A percentile compares a stretch with the other conserved stretches of the same genome.
Conservation (phyloP, 2,888 invertebrate genomes). For the Hybos culiciformis region DNA sequence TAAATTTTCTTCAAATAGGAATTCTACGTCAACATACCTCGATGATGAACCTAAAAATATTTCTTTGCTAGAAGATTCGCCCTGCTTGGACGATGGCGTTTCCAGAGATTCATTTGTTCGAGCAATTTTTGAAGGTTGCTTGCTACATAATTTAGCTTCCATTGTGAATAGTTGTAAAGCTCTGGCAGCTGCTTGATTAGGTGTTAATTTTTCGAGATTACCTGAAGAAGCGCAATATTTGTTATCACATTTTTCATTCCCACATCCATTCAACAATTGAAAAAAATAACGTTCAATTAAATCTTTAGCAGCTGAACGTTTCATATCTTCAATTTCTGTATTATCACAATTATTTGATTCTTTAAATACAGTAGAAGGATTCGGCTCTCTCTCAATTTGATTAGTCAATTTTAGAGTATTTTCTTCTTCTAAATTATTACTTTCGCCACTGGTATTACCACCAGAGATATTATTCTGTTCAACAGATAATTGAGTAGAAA, state of each 20-base stretch:
- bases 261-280: slow-evolving; percentile 84
- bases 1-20: no score
- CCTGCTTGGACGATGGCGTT: no score
- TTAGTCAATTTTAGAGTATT: neutral
- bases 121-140: slow-evolving; percentile 54
- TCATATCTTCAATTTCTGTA: slow-evolving; percentile 54
- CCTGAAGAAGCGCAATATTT: slow-evolving; percentile 82
- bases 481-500: no score
- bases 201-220: slow-evolving; percentile 59
- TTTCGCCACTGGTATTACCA: neutral
- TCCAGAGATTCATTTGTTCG: slow-evolving; percentile 35
- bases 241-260: slow-evolving; percentile 75
- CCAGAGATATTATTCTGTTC: neutral
- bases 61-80: no score
- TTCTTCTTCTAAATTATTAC: neutral
- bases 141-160: slow-evolving; percentile 71
- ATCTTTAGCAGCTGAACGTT: slow-evolving; percentile 65
- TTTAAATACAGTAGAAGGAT: neutral
- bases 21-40: no score
- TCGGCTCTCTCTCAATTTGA: neutral
- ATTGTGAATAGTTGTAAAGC: slow-evolving; percentile 76
- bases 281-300: slow-evolving; percentile 86
- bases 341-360: neutral
- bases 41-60: no score
- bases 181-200: slow-evolving; percentile 81